Evolutionary conservation across 1,140 invertebrate genomes (phyloP), one percentile per base, ranked within the genome.

Genomic region (Telenomus remus): DNA sequence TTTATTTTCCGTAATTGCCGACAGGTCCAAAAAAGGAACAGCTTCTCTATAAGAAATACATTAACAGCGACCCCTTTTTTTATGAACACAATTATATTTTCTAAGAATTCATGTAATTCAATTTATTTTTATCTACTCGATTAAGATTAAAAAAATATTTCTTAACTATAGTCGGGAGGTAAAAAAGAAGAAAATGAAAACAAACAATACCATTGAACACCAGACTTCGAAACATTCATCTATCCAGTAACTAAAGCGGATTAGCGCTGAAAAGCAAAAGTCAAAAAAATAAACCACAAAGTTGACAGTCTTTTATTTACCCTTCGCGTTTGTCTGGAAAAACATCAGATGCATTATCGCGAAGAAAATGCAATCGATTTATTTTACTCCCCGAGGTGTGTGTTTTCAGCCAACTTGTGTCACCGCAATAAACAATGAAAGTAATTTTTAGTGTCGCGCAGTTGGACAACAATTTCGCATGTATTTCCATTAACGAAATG

Each of bases 251-350:
- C 59, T 60, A 46, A 64, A 59, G 60, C 69, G 19, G 53, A 64
- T 72, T 59, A 6, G 19, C 43, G 69, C 11, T 72, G 60, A 59
- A 72, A 72, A 59, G 69, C 43, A 59, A 53, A 39, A 11, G 33
- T 39, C 10, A 7, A 53, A 56, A 72, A 64, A 72, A 59, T 64
- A 72, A 72, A 72, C 50, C 43, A 33, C 54, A 9, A 39, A 27
- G 68, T 57, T 46, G 69, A 65, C 60, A 47, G 42, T 63, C 55
- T 65, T 65, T 73, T 73, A 73, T 73, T 73, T 73, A 60, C 61
- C 54, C 60, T 15, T n/a, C 19, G 19, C 39, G 53, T 47, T 73
- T 64, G 59, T 72, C 46, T 71, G 37, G 59, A 72, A 72, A 44
- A 72, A 72, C 60, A 72, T 65, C 69, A 72, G 59, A 65, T 73